These are phyloP conservation scores for Hemicordylus capensis DNA, from an alignment of 2,113 vertebrate species.

Conservation along the genomic window DNA sequence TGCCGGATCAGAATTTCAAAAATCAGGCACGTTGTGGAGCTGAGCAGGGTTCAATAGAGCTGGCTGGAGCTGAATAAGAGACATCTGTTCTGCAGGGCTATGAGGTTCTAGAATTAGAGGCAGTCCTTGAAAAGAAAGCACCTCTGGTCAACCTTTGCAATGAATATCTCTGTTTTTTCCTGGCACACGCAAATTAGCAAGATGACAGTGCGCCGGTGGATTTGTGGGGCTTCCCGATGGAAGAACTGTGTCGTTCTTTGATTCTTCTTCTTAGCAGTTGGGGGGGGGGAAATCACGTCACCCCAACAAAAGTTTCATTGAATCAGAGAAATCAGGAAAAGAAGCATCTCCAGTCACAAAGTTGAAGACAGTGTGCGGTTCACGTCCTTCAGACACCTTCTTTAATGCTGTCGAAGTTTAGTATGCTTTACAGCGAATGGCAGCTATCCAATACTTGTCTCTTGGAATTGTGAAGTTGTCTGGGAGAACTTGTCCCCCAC, in stretches of 20 bases:
- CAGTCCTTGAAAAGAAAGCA: slow-evolving; percentile 2
- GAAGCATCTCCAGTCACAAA: neutral
- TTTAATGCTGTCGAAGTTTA: neutral
- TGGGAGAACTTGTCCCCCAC: neutral
- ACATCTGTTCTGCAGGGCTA: slow-evolving; percentile 13
- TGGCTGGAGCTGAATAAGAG: neutral
- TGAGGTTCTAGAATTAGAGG: neutral
- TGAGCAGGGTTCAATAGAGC: neutral
- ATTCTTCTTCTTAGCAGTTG: neutral
- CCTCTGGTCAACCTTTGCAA: neutral
- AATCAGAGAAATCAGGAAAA: neutral
- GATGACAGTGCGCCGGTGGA: neutral
- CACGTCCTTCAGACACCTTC: neutral
- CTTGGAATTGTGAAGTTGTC: neutral
- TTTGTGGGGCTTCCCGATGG: neutral
- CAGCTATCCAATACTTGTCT: neutral
- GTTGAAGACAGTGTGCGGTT: neutral
- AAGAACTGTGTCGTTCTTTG: neutral
- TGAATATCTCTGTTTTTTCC: neutral
- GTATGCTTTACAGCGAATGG: neutral
- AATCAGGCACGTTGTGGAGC: neutral
- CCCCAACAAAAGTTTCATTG: neutral
- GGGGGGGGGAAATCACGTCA: neutral
- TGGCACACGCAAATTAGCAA: neutral
- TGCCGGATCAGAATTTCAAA: slow-evolving; percentile 1